These are phyloP conservation scores for Miichthys miiuy DNA, from an alignment of 2,797 vertebrate genomes.

Conservation along the genomic window DNA sequence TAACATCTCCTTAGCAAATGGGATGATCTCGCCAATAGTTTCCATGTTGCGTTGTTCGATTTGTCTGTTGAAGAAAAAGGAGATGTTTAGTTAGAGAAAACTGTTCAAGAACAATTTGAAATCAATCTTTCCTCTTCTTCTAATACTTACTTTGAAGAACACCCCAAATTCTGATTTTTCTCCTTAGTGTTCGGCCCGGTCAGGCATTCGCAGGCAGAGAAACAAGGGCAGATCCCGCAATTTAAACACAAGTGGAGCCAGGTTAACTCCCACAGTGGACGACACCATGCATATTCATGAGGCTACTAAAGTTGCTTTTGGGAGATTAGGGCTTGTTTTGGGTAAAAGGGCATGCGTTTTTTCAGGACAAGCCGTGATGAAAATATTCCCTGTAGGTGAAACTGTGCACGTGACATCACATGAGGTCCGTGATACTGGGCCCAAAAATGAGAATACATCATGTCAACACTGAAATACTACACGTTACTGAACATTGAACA, in stretches of 20 bases:
- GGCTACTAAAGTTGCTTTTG: constrained; percentile 4
- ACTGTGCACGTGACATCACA: constrained; percentile 57
- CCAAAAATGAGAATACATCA: neutral
- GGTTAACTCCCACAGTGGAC: constrained; percentile 66
- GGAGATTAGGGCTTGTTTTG: constrained; percentile 46
- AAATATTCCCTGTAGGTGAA: constrained; percentile 32
- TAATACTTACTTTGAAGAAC: constrained; percentile 61
- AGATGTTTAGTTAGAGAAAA: neutral
- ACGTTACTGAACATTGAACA: constrained; percentile 38
- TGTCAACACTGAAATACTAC: neutral
- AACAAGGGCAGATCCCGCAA: constrained; percentile 25
- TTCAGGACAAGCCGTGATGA: constrained; percentile 16
- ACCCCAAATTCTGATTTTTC: constrained; percentile 19
- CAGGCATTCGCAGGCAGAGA: constrained; percentile 50
- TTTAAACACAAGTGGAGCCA: constrained; percentile 58
- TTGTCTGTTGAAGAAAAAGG: constrained; percentile 43
- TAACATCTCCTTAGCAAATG: constrained; percentile 91
- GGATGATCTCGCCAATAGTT: constrained; percentile 87
- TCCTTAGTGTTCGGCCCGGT: constrained; percentile 35
- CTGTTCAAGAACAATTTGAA: neutral
- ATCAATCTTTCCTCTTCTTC: neutral
- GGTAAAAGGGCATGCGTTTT: constrained; percentile 65
- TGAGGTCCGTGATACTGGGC: neutral
- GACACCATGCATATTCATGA: constrained; percentile 78
- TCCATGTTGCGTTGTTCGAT: constrained; percentile 82